Evolutionary conservation across 2,888 invertebrate species (phyloP), one percentile per base, ranked within the genome.

Genomic region (Strigamia transsilvanica): DNA sequence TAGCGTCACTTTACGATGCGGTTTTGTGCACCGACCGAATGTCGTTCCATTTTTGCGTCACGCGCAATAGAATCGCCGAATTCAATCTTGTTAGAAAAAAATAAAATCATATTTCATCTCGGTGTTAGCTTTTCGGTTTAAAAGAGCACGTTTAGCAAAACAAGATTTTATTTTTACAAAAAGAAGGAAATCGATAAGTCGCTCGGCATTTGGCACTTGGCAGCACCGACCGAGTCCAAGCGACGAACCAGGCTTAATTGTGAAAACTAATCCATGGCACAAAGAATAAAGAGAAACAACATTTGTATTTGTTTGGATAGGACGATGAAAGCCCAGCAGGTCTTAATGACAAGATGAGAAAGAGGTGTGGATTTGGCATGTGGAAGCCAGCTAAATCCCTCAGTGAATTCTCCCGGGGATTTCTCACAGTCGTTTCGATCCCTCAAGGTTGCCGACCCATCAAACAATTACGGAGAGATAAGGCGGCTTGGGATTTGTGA

Each of bases 321-420:
- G 56, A 18, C n/a, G n/a, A 56, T 2, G 56, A 56, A 38, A 38
- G 38, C 38, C 56, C 18, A 15, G 56, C 56, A 18, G n/a, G 56
- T 18, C 56, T 27, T 56, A 56, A 56, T 56, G 56, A 56, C 56
- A 56, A 56, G 56, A 56, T 56, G 56, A 56, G 56, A 56, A 56
- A 56, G 56, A 56, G 56, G 56, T 56, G 56, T 18, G 56, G 56
- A 56, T 56, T 56, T 56, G 56, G 56, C 56, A 56, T 21, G 18
- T 56, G 56, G 56, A 56, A 56, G 56, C 56, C 56, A 18, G 18
- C 18, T 56, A 56, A 56, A 56, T 56, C 56, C 56, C 56, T 1
- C n/a, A 56, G 21, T 56, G 56, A 56, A 56, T 56, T 56, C 56
- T 56, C 56, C 2, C 56, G 56, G 56, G 56, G 18, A 56, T 21